Evolutionary conservation across 1,140 invertebrate genomes (phyloP), one percentile per base, ranked within the genome.

Genomic region (Pogonomyrmex barbatus): DNA sequence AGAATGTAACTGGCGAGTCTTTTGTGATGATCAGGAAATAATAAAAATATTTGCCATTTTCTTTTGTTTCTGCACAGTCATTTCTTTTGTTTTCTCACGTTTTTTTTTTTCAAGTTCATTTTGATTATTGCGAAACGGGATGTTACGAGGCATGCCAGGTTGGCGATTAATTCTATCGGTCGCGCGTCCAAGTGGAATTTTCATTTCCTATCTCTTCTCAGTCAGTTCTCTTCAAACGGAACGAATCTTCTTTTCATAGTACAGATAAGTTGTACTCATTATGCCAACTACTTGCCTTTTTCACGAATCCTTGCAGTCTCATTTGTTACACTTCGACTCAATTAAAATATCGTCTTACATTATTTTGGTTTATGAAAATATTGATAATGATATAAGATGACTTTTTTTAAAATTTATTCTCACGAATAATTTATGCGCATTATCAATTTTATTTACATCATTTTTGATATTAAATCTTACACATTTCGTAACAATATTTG

Each of bases 161-260:
- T 10, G 54, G 5, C 14, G 52, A 82, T 82, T 82, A 82, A 82
- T 58, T 47, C 67, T 58, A 73, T 73, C 39, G 52, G 30, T 82
- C 78, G 78, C 52, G 67, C 78, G 52, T 82, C 33, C 47, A 63
- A 63, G 71, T 56, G 73, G 45, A 63, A 85, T 77, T 63, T 63
- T 77, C 42, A 79, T 67, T 79, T 79, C 42, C 56, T 36, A 30
- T 50, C 45, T 63, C 6, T 63, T 36, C 24, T 24, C 24, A 24
- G 73, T 65, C 67, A 47, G 42, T 39, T 65, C 58, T 67, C 9
- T 58, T 78, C 47, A 33, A 82, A 47, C 30, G 39, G 30, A 42
- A 81, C 36, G 30, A 50, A 67, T 50, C 45, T 67, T 52, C 36
- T 45, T 54, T 24, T 54, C 45, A 65, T 39, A 60, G 33, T n/a